Evolutionary conservation across 2,797 vertebrate genomes (phyloP).

Genomic region (Trichosurus vulpecula): DNA sequence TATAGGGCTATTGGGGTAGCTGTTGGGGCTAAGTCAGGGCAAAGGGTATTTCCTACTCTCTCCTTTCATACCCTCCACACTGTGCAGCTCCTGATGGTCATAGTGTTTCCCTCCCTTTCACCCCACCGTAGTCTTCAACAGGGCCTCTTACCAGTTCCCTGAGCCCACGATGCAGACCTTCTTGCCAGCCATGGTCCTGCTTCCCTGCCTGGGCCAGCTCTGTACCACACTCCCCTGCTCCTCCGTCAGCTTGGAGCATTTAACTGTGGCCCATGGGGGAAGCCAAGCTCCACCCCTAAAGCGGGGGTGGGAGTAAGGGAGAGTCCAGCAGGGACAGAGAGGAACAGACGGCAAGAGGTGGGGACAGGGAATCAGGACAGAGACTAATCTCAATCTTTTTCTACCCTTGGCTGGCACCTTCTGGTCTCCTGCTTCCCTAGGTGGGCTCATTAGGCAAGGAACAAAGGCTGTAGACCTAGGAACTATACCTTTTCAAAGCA

Average conservation of each 20-base stretch:
- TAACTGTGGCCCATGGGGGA: slow-evolving; percentile 73
- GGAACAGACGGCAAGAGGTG: slow-evolving; percentile 63
- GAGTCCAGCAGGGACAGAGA: slow-evolving; percentile 59
- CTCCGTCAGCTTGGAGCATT: slow-evolving; percentile 55
- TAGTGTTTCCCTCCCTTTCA: too few species aligned
- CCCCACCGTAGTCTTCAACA: background rate
- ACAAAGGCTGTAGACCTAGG: background rate
- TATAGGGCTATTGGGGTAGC: slow-evolving; percentile 11
- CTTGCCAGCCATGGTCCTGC: slow-evolving; percentile 81
- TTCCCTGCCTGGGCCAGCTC: background rate
- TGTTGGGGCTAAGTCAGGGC: slow-evolving; percentile 5
- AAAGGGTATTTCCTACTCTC: slow-evolving; percentile 16
- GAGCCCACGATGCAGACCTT: slow-evolving; percentile 95
- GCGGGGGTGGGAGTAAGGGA: slow-evolving; percentile 61
- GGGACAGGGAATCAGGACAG: slow-evolving; percentile 40
- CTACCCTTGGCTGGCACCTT: slow-evolving; percentile 30
- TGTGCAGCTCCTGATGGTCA: background rate
- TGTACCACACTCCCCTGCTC: slow-evolving; percentile 66
- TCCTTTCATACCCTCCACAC: background rate
- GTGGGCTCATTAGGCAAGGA: background rate
- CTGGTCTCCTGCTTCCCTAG: background rate
- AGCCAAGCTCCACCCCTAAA: slow-evolving; percentile 73
- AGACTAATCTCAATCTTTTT: background rate
- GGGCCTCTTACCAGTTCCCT: slow-evolving; percentile 94
- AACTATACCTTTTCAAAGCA: background rate